A percentile compares a stretch with the other conserved stretches of the same genome.
These are phyloP conservation scores for Epirrhoe tristata DNA, from an alignment of 2,888 invertebrate genomes.

Conservation along the genomic window DNA sequence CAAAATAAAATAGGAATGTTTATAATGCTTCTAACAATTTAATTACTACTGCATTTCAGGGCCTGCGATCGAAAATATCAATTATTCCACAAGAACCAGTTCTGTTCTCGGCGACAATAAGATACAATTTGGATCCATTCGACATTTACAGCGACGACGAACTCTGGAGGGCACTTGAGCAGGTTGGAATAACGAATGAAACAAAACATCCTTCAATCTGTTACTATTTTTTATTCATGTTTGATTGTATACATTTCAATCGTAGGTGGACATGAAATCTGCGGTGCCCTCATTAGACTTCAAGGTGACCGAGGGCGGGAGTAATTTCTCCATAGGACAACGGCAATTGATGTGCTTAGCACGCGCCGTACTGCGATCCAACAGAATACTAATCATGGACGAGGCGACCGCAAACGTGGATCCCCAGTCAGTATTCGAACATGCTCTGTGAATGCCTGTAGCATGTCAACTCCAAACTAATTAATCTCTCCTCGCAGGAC, in stretches of 20 bases:
- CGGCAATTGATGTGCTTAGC: constrained; percentile 95
- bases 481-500: constrained; percentile 78
- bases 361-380: constrained; percentile 93
- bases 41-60: constrained; percentile 56
- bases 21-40: too few relatives aligned
- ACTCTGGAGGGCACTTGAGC: constrained; percentile 90
- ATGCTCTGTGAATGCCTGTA: neutral
- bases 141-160: constrained; percentile 88
- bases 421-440: constrained; percentile 85
- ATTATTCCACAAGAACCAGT: constrained; percentile 93
- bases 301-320: constrained; percentile 90
- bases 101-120: constrained; percentile 88
- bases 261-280: constrained; percentile 90
- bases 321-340: constrained; percentile 96
- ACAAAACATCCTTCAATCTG: constrained; percentile 6
- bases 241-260: constrained; percentile 4
- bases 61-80: constrained; percentile 86
- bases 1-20: too few relatives aligned
- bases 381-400: constrained; percentile 94
- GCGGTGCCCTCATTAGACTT: constrained; percentile 88
- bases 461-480: constrained; percentile 7
- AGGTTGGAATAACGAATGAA: constrained; percentile 71
- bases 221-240: constrained; percentile 19
- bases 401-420: constrained; percentile 98
- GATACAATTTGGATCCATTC: constrained; percentile 92